Percentiles rank a stretch among this genome's conserved stretches.
phyloP scores from a whole-genome alignment of 2,888 invertebrate species.

The Germaria angustata region DNA sequence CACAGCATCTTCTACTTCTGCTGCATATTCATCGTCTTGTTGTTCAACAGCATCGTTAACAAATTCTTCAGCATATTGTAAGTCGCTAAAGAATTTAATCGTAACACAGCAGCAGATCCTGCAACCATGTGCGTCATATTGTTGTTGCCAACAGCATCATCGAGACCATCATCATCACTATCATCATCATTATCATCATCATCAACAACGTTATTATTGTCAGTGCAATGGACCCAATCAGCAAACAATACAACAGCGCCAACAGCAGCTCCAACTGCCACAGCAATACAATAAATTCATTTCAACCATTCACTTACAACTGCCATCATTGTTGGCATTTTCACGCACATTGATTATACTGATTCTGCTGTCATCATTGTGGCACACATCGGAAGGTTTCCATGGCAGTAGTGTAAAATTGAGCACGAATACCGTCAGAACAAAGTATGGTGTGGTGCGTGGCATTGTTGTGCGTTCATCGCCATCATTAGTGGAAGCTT shows the following conservation, averaged over 20 bases:
- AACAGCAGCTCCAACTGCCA: not conserved
- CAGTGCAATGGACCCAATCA: not conserved
- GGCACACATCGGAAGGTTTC: constrained; percentile 74
- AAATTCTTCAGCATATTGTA: constrained; percentile 50
- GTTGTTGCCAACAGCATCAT: constrained; percentile 37
- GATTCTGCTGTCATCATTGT: constrained; percentile 72
- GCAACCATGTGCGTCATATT: constrained; percentile 20
- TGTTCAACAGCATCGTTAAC: constrained; percentile 59
- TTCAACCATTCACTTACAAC: constrained; percentile 22
- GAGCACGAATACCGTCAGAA: constrained; percentile 86
- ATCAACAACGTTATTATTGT: not conserved
- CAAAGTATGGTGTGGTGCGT: constrained; percentile 93
- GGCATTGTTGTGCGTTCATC: constrained; percentile 91
- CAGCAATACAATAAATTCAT: not conserved
- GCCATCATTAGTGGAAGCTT: constrained; percentile 90
- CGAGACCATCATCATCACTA: constrained; percentile 22
- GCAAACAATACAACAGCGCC: not conserved
- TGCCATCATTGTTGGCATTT: constrained; percentile 50
- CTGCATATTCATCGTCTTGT: constrained; percentile 7
- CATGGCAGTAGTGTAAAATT: constrained; percentile 80
- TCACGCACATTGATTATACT: constrained; percentile 71
- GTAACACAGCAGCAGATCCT: constrained; percentile 14
- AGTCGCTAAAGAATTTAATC: constrained; percentile 37
- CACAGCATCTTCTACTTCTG: not conserved
- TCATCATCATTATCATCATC: not conserved